These are phyloP conservation scores for Trachelipus rathkii DNA, from an alignment of 1,140 invertebrate species.

Conservation along the genomic window DNA sequence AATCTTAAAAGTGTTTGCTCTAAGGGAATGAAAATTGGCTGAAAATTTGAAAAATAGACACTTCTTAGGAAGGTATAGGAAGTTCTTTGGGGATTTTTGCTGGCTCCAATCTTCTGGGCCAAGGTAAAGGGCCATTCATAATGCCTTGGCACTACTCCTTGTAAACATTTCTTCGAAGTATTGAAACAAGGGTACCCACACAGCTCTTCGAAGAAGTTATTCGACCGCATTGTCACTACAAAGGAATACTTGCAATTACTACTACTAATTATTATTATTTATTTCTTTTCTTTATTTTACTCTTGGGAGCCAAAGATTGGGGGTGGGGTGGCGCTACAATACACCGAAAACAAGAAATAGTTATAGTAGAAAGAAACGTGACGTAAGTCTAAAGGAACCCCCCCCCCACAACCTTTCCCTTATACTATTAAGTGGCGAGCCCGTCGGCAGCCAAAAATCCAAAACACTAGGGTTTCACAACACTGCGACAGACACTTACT, in stretches of 20 bases:
- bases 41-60: background rate
- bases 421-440: too few species aligned
- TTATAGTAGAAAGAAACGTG: too few species aligned
- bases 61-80: slow-evolving; percentile 32
- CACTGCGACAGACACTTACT: too few species aligned
- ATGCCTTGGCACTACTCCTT: slow-evolving; percentile 68
- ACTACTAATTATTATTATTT: background rate
- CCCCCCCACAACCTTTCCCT: too few species aligned
- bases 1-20: background rate
- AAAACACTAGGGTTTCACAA: too few species aligned
- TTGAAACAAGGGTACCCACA: slow-evolving; percentile 81
- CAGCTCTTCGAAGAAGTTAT: slow-evolving; percentile 67
- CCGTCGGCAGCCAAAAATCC: too few species aligned
- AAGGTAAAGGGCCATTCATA: slow-evolving; percentile 79
- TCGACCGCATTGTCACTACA: slow-evolving; percentile 60
- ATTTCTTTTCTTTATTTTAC: too few species aligned
- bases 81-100: slow-evolving; percentile 44
- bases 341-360: too few species aligned
- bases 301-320: too few species aligned
- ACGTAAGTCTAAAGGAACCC: too few species aligned
- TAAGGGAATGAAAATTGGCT: background rate
- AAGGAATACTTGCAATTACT: slow-evolving; percentile 39
- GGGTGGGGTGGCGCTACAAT: too few species aligned
- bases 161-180: slow-evolving; percentile 84
- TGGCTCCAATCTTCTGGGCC: slow-evolving; percentile 44